Conservation (phyloP, 2,888 invertebrate genomes). For the Brachypalpus laphriformis region DNA sequence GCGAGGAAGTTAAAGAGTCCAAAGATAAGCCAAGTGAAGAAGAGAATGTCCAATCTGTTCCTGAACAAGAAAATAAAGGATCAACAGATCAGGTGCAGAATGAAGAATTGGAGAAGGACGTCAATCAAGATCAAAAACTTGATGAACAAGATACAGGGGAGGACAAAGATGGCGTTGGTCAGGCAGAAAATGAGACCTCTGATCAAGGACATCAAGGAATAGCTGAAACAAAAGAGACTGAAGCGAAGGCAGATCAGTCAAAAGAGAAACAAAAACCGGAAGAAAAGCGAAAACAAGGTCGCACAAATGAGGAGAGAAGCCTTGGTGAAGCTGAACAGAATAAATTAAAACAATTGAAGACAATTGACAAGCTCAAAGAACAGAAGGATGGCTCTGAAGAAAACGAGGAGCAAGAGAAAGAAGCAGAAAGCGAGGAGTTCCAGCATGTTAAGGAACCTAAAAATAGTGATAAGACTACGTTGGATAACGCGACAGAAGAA, state of each 20-base stretch:
- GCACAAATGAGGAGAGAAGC: slow-evolving; percentile 89
- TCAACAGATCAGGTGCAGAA: slow-evolving; percentile 81
- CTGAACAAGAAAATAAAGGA: slow-evolving; percentile 79
- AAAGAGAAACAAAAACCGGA: slow-evolving; percentile 82
- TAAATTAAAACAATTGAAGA: slow-evolving; percentile 83
- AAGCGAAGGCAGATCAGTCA: slow-evolving; percentile 80
- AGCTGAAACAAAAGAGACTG: slow-evolving; percentile 81
- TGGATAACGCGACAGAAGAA: slow-evolving; percentile 92
- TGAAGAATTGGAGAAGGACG: slow-evolving; percentile 81
- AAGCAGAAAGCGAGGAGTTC: slow-evolving; percentile 87
- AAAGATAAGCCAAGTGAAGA: slow-evolving; percentile 81
- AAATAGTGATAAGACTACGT: slow-evolving; percentile 87
- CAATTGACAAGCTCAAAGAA: slow-evolving; percentile 83
- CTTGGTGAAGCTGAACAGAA: slow-evolving; percentile 83
- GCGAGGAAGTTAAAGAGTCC: slow-evolving; percentile 80
- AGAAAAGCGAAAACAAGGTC: slow-evolving; percentile 89
- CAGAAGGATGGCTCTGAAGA: slow-evolving; percentile 83
- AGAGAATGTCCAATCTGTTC: slow-evolving; percentile 81
- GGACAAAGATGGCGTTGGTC: slow-evolving; percentile 87
- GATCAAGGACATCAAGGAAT: slow-evolving; percentile 88
- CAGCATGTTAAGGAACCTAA: slow-evolving; percentile 93
- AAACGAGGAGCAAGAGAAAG: slow-evolving; percentile 82
- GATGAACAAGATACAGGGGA: slow-evolving; percentile 84
- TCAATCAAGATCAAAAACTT: slow-evolving; percentile 83
- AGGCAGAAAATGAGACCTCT: slow-evolving; percentile 87